These are phyloP conservation scores for Cantharis rustica DNA, from an alignment of 2,888 invertebrate species.

Conservation along the genomic window DNA sequence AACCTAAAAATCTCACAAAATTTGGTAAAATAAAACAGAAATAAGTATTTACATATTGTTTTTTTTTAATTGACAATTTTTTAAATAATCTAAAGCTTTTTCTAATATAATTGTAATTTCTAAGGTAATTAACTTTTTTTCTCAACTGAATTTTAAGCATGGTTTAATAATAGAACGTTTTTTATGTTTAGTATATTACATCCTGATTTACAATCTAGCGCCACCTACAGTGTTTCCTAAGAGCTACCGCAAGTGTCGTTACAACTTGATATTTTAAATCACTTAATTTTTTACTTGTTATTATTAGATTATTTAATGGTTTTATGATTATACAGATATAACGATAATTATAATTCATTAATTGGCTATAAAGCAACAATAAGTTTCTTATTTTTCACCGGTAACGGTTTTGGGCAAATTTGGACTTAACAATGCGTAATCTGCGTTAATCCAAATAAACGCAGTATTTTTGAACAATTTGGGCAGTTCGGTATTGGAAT, in stretches of 20 bases:
- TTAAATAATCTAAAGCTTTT: background rate
- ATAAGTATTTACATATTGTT: background rate
- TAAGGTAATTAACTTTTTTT: background rate
- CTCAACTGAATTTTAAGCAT: background rate
- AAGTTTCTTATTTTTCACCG: background rate
- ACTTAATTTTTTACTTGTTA: background rate
- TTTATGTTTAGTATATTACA: background rate
- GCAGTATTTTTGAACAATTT: background rate
- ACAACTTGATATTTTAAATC: background rate
- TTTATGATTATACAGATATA: background rate
- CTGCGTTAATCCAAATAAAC: background rate
- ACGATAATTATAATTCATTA: background rate
- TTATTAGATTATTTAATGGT: background rate
- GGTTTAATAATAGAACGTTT: background rate
- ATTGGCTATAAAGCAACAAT: background rate
- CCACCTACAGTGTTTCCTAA: background rate
- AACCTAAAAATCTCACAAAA: no score
- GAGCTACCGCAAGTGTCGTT: background rate
- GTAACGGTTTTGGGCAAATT: background rate
- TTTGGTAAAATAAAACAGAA: background rate
- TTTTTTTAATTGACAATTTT: background rate
- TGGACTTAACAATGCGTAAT: background rate
- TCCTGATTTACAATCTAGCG: background rate
- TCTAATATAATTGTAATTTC: background rate
- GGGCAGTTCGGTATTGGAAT: background rate